Evolutionary conservation across 2,888 invertebrate species (phyloP).

Genomic region (Aleiodes leptofemur): DNA sequence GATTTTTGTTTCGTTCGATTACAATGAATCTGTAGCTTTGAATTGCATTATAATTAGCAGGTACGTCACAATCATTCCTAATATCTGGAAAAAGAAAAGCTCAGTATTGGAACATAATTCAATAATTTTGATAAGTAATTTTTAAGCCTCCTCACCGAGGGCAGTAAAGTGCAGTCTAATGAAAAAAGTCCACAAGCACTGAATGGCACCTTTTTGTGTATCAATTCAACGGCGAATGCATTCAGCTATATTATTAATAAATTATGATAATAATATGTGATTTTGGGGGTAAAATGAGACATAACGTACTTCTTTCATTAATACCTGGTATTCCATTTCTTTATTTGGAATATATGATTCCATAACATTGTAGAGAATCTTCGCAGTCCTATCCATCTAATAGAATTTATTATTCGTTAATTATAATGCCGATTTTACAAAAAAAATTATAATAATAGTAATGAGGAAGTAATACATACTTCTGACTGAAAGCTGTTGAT

Average conservation of each 20-base stretch:
- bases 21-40: neutral
- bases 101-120: neutral
- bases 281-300: no score
- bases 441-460: neutral
- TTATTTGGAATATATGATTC: neutral
- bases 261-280: no score
- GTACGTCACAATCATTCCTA: neutral
- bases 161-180: neutral
- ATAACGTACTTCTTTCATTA: neutral
- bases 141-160: conserved; percentile 3
- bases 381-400: conserved; percentile 3
- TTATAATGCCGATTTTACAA: no score
- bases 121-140: neutral
- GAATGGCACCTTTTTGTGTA: neutral
- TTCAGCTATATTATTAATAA: neutral
- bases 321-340: neutral
- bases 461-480: neutral
- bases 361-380: neutral
- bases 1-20: neutral
- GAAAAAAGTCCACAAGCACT: conserved; percentile 12
- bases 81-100: neutral
- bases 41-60: neutral
- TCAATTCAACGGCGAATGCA: conserved; percentile 1
- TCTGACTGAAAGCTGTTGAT: neutral
- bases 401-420: neutral